Evolutionary conservation across 2,888 invertebrate genomes (phyloP).

Genomic region (Hydroisotoma schaefferi): DNA sequence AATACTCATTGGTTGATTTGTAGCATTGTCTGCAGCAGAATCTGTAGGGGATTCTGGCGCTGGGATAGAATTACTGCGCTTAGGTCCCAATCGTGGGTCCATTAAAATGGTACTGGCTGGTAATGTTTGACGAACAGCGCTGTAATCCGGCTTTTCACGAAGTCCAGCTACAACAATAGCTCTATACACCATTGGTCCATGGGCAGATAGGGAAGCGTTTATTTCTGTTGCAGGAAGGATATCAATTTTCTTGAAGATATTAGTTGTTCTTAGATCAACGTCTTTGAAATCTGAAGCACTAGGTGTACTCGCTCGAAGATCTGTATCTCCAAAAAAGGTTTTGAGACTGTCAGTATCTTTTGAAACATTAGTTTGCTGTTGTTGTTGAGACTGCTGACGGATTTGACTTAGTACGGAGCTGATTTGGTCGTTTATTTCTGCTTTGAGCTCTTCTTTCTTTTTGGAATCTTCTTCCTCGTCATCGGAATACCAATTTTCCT

Average conservation of each 20-base stretch:
- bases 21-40: constrained; percentile 16
- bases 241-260: constrained; percentile 71
- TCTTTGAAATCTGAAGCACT: constrained; percentile 54
- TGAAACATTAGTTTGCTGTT: background rate
- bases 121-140: constrained; percentile 59
- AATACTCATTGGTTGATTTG: constrained; percentile 25
- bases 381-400: constrained; percentile 26
- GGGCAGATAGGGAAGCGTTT: constrained; percentile 74
- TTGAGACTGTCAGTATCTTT: constrained; percentile 1
- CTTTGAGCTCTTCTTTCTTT: constrained; percentile 22
- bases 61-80: constrained; percentile 24
- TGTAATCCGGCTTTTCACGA: constrained; percentile 66
- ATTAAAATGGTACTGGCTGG: constrained; percentile 50
- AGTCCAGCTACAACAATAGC: constrained; percentile 60
- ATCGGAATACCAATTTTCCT: constrained; percentile 36
- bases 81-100: constrained; percentile 65
- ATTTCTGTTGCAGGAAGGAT: constrained; percentile 82
- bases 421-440: constrained; percentile 38
- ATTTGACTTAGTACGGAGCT: constrained; percentile 44
- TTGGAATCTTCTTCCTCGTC: constrained; percentile 28
- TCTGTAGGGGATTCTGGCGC: constrained; percentile 31
- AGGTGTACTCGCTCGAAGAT: constrained; percentile 59
- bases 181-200: constrained; percentile 69
- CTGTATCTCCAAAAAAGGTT: constrained; percentile 60
- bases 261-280: constrained; percentile 64